Conservation (phyloP, 2,888 invertebrate genomes). For the Alloscopus bannaensis region DNA sequence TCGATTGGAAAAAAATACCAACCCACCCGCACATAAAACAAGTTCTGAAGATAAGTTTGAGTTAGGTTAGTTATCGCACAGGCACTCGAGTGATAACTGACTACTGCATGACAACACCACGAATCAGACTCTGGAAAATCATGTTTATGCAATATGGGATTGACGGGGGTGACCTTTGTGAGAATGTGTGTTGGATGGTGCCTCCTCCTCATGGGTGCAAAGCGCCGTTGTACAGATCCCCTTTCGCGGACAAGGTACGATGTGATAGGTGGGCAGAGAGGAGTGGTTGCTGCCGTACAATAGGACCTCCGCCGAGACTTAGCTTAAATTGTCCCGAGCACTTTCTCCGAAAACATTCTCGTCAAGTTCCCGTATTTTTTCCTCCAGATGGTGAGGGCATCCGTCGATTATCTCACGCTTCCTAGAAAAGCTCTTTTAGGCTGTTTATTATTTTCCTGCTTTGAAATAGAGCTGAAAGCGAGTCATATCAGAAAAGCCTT, state of each 20-base stretch:
- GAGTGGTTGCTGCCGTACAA: constrained; percentile 56
- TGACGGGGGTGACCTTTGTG: neutral
- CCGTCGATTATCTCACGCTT: too few species aligned
- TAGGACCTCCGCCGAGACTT: constrained; percentile 54
- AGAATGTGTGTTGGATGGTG: constrained; percentile 48
- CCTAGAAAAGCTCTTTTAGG: too few species aligned
- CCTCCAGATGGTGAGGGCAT: constrained; percentile 29
- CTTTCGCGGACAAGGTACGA: constrained; percentile 56
- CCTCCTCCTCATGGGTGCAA: neutral
- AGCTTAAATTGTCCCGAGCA: constrained; percentile 37
- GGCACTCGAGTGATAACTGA: too few species aligned
- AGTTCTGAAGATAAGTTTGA: neutral
- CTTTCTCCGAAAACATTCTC: constrained; percentile 52
- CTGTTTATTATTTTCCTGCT: too few species aligned
- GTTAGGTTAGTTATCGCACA: too few species aligned
- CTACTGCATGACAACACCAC: too few species aligned
- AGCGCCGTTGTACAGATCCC: constrained; percentile 33
- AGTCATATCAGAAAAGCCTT: neutral
- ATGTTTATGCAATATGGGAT: constrained; percentile 1
- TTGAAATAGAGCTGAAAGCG: neutral
- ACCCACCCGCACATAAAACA: neutral
- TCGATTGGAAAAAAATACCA: too few species aligned
- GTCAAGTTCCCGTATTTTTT: constrained; percentile 56
- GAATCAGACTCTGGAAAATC: neutral
- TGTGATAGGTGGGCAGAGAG: constrained; percentile 55